Base-by-base conservation (phyloP, 2,888 invertebrate genomes). In the Portevinia maculata region DNA sequence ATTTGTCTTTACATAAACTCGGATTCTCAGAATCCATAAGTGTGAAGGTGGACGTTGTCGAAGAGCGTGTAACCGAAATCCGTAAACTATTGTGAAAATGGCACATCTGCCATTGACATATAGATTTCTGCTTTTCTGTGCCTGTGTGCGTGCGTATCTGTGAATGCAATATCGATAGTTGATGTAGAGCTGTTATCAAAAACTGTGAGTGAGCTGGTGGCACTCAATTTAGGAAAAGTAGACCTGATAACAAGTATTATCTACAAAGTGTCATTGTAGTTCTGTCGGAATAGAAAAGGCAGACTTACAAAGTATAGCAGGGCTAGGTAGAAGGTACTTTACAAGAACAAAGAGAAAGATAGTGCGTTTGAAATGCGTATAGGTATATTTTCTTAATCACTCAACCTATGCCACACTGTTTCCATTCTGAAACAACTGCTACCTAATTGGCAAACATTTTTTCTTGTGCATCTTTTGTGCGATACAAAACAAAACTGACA, bases 181-280 rank as follows among this genome's bases (percentile, higher is more conserved):
- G n/a, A n/a, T n/a, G n/a, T n/a, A n/a, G n/a, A n/a, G 71, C 32
- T 73, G 39, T 79, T 74, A 67, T 67, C 74, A 57, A 21, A n/a
- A 74, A 62, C 24, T 67, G 57, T 60, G 62, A 67, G 39, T 32
- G 6, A 60, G 48, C 24, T 24, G 62, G 62, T 44, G 62, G 41
- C 46, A 52, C 57, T 34, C 59, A 44, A 44, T 53, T 24, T 30
- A 64, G 34, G 55, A 21, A 57, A 74, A 37, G 69, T 34, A 17
- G 67, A 46, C 30, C 44, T 65, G 79, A 81, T 81, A 44, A 44
- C 44, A 75, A 75, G 64, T 44, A 37, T 13, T 52, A 78, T 67
- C 60, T 53, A 34, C 21, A 53, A 15, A 48, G 69, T 28, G 57
- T 21, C 19, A 39, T 11, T 0, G 44, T 5, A 24, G 2, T 5